Evolutionary conservation across 2,888 invertebrate genomes (phyloP), one percentile per base, ranked within the genome.

Genomic region (Tribolium freemani): DNA sequence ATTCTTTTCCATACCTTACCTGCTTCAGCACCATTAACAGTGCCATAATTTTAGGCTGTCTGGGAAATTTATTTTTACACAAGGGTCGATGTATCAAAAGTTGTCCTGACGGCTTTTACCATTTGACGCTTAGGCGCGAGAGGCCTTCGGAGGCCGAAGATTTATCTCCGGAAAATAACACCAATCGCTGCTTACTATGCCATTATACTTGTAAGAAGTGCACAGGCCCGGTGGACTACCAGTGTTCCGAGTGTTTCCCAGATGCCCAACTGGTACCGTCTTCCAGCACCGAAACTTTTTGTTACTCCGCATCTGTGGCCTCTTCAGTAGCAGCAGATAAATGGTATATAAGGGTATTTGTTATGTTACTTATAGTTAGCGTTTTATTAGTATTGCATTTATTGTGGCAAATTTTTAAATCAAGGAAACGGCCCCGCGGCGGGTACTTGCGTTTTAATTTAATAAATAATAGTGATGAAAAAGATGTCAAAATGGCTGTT

Each of bases 131-230:
- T 48, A 68, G 70, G 3, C 58, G 46, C 9, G 20, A 26, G n/a
- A 20, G 30, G 46, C 77, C 75, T 46, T 69, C 54, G 31, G 73
- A 75, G 26, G 73, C 71, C 10, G 80, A 81, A 76, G 78, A 80
- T 45, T 38, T 72, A 21, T 2, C 50, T 56, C 6, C 44, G 4
- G 48, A 57, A 38, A 73, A 71, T 51, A 76, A 69, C 26, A 60
- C 72, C 83, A 79, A 77, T 83, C 38, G 88, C 61, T 94, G 94
- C 82, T 85, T 90, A 1, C 86, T 88, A 30, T 94, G 94, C 83
- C 94, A 94, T 86, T 94, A 94, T 84, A 90, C 91, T n/a, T 94
- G 94, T 83, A 88, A 89, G 69, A 88, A 88, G 6, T 94, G 94
- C 82, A 85, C 87, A 5, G 94, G 94, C 6, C 91, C 93, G 5